phyloP scores from a whole-genome alignment of 2,797 vertebrate species.

The Dallia pectoralis region DNA sequence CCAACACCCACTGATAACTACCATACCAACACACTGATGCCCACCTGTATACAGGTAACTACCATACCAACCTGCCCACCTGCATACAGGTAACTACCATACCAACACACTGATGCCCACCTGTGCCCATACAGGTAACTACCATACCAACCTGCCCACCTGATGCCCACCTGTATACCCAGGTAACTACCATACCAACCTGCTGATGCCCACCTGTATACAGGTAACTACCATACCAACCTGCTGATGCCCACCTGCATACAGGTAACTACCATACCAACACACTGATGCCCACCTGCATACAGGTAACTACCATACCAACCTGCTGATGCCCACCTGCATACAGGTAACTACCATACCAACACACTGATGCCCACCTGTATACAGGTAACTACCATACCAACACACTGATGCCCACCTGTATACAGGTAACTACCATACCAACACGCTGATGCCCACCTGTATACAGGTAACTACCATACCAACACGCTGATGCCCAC shows the following conservation, averaged over 20 bases:
- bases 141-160: neutral
- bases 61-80: neutral
- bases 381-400: neutral
- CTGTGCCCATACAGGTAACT: neutral
- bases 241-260: neutral
- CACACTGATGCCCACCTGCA: neutral
- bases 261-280: neutral
- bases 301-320: neutral
- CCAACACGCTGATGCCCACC: neutral
- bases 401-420: constrained; percentile 1
- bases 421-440: neutral
- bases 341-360: neutral
- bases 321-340: neutral
- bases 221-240: neutral
- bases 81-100: neutral
- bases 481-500: neutral
- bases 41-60: neutral
- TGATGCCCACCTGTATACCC: neutral
- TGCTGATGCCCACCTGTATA: neutral
- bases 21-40: neutral
- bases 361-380: constrained; percentile 1
- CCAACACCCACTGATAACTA: too few relatives aligned
- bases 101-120: neutral
- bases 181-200: neutral
- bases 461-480: neutral